These are phyloP conservation scores for Xenentodon cancila DNA, from an alignment of 2,797 vertebrate genomes.

Conservation along the genomic window DNA sequence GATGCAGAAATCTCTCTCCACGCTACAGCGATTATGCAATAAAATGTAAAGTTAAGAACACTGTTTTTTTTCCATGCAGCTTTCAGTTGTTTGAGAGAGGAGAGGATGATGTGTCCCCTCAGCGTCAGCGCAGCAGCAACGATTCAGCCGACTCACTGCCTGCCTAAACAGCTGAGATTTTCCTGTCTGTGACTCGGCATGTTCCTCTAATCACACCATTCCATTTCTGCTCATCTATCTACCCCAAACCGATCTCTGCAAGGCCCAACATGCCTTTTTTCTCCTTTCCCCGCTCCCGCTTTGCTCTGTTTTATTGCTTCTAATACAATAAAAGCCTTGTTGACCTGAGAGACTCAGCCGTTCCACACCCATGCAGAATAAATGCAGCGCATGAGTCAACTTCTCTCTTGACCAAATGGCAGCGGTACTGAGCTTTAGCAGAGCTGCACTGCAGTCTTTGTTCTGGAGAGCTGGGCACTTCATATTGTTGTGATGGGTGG, in stretches of 20 bases:
- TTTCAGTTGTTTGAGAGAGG: not conserved
- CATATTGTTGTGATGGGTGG: not conserved
- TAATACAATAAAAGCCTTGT: conserved; percentile 10
- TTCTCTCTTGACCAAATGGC: conserved; percentile 26
- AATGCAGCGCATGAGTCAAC: conserved; percentile 38
- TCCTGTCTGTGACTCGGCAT: not conserved
- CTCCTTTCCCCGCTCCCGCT: too few relatives aligned
- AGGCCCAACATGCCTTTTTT: not conserved
- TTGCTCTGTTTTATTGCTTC: conserved; percentile 10
- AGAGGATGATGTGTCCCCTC: not conserved
- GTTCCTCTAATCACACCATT: conserved; percentile 23
- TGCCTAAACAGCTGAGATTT: too few relatives aligned
- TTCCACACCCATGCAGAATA: conserved; percentile 2
- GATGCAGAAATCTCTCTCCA: too few relatives aligned
- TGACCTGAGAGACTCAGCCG: not conserved
- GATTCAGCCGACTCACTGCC: not conserved
- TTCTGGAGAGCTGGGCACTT: not conserved
- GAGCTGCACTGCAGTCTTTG: conserved; percentile 14
- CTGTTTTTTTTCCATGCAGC: not conserved
- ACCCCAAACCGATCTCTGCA: conserved; percentile 10
- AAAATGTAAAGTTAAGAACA: too few relatives aligned
- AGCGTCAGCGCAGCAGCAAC: not conserved
- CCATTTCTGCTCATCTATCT: conserved; percentile 48
- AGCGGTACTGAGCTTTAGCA: not conserved
- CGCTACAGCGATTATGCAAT: too few relatives aligned